A percentile compares a stretch with the other conserved stretches of the same genome.
phyloP scores from a whole-genome alignment of 2,888 invertebrate species.

The Lottia scabra region DNA sequence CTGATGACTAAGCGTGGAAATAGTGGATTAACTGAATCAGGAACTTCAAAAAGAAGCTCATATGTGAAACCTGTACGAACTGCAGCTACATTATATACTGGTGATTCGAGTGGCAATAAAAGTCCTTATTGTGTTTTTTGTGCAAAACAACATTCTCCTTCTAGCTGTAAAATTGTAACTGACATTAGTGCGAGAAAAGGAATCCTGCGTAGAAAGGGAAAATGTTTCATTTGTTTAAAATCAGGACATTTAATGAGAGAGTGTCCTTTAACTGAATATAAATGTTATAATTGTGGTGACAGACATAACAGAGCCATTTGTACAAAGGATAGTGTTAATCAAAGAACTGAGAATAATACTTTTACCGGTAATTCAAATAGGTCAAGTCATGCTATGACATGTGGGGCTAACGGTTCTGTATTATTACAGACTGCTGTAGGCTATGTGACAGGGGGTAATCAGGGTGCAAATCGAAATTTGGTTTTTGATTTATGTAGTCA shows the following conservation, averaged over 20 bases:
- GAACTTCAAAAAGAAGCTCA: too few species aligned
- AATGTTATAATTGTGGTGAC: neutral
- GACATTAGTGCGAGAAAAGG: neutral
- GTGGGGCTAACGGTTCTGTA: neutral
- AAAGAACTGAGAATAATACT: neutral
- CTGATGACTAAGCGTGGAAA: too few species aligned
- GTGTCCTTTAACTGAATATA: neutral
- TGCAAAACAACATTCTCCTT: neutral
- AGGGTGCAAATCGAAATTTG: neutral
- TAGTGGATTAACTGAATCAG: too few species aligned
- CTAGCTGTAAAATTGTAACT: neutral
- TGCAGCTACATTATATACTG: neutral
- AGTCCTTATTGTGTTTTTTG: neutral
- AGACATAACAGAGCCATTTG: neutral
- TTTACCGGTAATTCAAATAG: neutral
- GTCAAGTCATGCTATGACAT: neutral
- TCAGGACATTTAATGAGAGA: neutral
- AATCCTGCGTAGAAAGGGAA: neutral
- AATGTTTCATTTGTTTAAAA: neutral
- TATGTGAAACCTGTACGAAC: neutral
- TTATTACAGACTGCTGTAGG: neutral
- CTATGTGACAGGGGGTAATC: neutral
- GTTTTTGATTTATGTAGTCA: constrained; percentile 2
- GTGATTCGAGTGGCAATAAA: neutral
- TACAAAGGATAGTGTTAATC: neutral